Base-by-base conservation (phyloP, 92 coral and sea anemone genomes). In the Zoanthus gigantus region DNA sequence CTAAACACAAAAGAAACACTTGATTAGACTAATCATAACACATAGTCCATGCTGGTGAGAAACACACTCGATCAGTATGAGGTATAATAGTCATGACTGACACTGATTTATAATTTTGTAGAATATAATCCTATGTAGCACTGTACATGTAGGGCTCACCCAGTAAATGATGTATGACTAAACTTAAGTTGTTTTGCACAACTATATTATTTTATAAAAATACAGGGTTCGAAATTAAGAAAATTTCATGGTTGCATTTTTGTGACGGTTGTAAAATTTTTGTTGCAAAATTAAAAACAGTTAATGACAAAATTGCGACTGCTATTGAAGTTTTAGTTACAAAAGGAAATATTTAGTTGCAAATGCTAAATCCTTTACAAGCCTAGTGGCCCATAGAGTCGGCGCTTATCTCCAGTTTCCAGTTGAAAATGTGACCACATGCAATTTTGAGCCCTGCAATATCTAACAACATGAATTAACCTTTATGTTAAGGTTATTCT, bases 61-160 rank as follows among this genome's bases (percentile, higher is more conserved):
- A 68, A 68, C 73, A 68, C 73, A 68, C 73, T 23, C n/a, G n/a
- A n/a, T n/a, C 73, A 68, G 34, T 68, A 68, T 68, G 73, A 68
- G 73, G 73, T 68, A 68, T 68, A 68, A 68, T 37, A 68, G 73
- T 58, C 66, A 58, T 58, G 66, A 58, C 18, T 58, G 66, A 58
- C 18, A 58, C 66, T 58, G 66, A 58, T 58, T 58, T 14, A 58
- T 5, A 2, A 58, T 58, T 58, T 58, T 58, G 7, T 58, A 58
- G 66, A 58, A 58, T 58, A 58, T 58, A 58, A 58, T 58, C 66
- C 66, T 58, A 58, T 58, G 16, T 58, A 58, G 66, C 66, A 58
- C 66, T 58, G 66, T 58, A 58, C 18, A 58, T 58, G 66, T 58
- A 58, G 66, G 66, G 56, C 56, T 50, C 56, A 50, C 56, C 56